Evolutionary conservation across 2,888 invertebrate species (phyloP).

Genomic region (Melieria picta): DNA sequence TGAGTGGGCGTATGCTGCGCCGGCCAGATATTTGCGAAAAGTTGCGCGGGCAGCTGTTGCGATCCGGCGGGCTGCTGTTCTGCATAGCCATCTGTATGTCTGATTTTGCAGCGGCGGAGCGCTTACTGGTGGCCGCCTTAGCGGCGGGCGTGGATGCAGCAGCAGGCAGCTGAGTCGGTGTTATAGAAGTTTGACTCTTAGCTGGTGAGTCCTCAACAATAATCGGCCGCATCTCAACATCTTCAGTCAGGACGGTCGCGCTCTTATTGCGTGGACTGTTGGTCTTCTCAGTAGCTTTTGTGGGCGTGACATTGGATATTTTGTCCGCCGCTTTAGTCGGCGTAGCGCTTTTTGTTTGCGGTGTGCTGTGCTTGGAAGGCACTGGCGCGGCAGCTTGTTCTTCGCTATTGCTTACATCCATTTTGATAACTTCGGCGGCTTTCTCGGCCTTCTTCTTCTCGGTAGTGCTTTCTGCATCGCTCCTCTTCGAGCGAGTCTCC

Average conservation of each 20-base stretch:
- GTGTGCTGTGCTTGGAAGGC: constrained; percentile 17
- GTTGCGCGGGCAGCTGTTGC: constrained; percentile 45
- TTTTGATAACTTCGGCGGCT: not conserved
- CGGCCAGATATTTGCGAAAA: constrained; percentile 61
- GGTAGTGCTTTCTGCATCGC: constrained; percentile 15
- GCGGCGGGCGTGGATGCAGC: constrained; percentile 10
- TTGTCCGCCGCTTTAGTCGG: constrained; percentile 32
- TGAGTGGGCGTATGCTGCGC: constrained; percentile 57
- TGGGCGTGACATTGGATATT: constrained; percentile 25
- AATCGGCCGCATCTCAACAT: constrained; percentile 58
- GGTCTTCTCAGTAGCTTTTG: constrained; percentile 31
- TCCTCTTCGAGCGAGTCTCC: constrained; percentile 22
- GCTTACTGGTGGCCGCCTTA: constrained; percentile 8
- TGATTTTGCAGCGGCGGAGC: constrained; percentile 37
- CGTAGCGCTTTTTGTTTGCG: constrained; percentile 18
- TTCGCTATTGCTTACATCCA: constrained; percentile 28
- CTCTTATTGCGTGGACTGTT: constrained; percentile 26
- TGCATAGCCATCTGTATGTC: constrained; percentile 49
- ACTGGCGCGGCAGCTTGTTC: constrained; percentile 25
- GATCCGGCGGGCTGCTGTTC: constrained; percentile 49
- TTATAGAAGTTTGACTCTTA: constrained; percentile 23
- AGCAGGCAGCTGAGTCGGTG: not conserved
- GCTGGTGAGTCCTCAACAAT: constrained; percentile 49
- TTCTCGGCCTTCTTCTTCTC: constrained; percentile 40
- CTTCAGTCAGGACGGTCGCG: constrained; percentile 43